Base-by-base conservation (phyloP, 2,797 vertebrate genomes). In the Ptychobarbus kaznakovi region DNA sequence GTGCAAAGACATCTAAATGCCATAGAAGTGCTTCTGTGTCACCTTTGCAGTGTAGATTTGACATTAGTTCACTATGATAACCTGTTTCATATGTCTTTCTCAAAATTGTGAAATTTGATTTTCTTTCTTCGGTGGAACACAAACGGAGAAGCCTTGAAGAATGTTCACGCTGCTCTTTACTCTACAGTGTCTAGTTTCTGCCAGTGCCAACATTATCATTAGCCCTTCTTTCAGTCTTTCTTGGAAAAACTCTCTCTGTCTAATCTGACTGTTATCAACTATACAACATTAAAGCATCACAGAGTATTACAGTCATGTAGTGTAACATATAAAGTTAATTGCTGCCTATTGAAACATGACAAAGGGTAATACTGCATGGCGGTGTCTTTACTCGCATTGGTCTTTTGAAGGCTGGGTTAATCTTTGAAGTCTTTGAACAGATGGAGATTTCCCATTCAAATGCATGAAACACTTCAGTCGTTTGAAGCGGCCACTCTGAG, bases 351-450 rank as follows among this genome's bases (percentile, higher is more conserved):
- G 18, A 66, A 9, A 38, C n/a, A 3, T 72, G 35, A 56, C 22
- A 22, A 81, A 56, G 49, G 76, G n/a, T 65, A 25, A 65, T 78
- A 65, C 42, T 44, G 10, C 20, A 40, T 18, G 38, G 1, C 75
- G 28, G 75, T 20, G 46, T 51, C 15, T 76, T 78, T 13, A 1
- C 75, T 61, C 61, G 68, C 61, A 35, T 15, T 65, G 61, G 25
- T 66, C 42, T 46, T 51, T 44, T 78, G 20, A 51, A 35, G 78
- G 44, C 12, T n/a, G 28, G n/a, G 3, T 51, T 46, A 22, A 46
- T 65, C 77, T 80, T 80, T 65, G 77, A 77, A 78, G n/a, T 63
- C 63, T 80, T 28, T 22, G 80, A 73, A 32, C 51, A 25, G 51
- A 44, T 58, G 66, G 68, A 73, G 51, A 61, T 58, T 58, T 72